Evolutionary conservation across 1,140 invertebrate species (phyloP), one percentile per base, ranked within the genome.

Genomic region (Drosophila melanogaster): DNA sequence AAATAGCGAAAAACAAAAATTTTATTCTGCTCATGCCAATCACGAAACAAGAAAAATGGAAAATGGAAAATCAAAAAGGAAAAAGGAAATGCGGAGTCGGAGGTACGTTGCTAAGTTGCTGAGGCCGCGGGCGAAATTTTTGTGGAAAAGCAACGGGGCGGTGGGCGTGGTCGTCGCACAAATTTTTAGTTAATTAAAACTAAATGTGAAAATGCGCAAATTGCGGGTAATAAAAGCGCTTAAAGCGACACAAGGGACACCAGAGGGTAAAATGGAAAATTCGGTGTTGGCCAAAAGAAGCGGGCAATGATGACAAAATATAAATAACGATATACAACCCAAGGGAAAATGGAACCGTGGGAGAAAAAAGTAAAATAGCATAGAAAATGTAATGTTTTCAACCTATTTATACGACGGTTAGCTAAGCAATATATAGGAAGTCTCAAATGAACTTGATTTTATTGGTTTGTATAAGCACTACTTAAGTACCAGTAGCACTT

Each of bases 131-230:
- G 66, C 66, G n/a, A 57, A 57, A 26, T 70, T 70, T 56, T 69
- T 70, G 26, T 15, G 41, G 43, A 14, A 7, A 37, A 60, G 19
- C n/a, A 11, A 26, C 1, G 47, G n/a, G n/a, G 24, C 24, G 22
- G 44, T 50, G 40, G 51, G 54, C 55, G 56, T 50, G 65, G 26
- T 1, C 61, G 79, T 81, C 70, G 59, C 77, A 65, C 51, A 72
- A 65, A 69, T 75, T 87, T 86, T 86, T 81, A 87, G 83, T 87
- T 87, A 87, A 87, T 87, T 87, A 87, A 87, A 87, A 87, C 79
- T 87, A 87, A 83, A 86, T 83, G 83, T 79, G 75, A 86, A 87
- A 86, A 87, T 66, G 83, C 75, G 83, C 75, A 87, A 86, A 87
- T 87, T 81, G 83, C 75, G 81, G 79, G 61, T 81, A 86, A 78